These are phyloP conservation scores for Rhadina sibilatrix DNA, from an alignment of 2,113 vertebrate species.

Conservation along the genomic window DNA sequence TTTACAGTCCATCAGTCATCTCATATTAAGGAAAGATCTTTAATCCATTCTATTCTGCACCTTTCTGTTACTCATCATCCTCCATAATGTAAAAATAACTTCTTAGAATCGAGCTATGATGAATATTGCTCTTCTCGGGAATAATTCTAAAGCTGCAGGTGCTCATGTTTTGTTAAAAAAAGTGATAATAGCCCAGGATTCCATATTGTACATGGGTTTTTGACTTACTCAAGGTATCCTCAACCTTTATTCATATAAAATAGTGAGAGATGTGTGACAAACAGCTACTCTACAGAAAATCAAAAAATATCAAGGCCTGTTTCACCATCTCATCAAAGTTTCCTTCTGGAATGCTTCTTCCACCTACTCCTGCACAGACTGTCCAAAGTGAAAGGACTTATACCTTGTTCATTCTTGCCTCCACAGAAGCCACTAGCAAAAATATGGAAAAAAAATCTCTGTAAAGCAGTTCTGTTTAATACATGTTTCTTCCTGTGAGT, in stretches of 20 bases:
- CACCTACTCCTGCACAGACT: background rate
- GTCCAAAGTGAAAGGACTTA: background rate
- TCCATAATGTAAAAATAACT: background rate
- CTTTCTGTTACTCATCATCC: background rate
- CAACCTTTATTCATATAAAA: background rate
- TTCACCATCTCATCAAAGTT: background rate
- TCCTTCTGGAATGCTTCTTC: background rate
- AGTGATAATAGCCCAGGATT: background rate
- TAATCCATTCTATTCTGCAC: background rate
- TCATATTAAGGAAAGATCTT: background rate
- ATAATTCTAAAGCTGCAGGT: background rate
- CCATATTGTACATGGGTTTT: background rate
- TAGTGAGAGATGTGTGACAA: background rate
- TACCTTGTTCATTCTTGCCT: background rate
- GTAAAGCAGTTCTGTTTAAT: background rate
- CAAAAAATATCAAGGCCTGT: background rate
- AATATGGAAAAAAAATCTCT: background rate
- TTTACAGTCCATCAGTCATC: background rate
- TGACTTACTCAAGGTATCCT: background rate
- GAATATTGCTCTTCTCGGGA: background rate
- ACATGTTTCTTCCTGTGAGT: background rate
- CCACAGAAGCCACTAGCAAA: background rate
- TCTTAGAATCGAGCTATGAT: background rate
- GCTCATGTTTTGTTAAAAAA: background rate
- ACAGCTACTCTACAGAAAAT: background rate